phyloP scores from a whole-genome alignment of 2,888 invertebrate genomes.

The Lepas anatifera region DNA sequence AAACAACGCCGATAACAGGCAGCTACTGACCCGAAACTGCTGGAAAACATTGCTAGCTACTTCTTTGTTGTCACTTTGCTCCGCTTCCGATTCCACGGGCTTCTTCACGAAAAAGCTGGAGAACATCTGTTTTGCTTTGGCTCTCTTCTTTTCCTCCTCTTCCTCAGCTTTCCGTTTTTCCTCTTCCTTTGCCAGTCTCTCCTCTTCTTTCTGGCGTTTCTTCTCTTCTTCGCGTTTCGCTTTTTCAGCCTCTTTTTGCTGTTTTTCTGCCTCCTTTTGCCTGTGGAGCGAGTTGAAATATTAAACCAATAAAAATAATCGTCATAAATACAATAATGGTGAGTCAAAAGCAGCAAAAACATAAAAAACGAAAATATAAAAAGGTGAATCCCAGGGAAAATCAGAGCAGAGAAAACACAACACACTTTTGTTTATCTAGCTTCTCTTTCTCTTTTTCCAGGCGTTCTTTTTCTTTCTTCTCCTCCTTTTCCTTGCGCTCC shows the following conservation, averaged over 20 bases:
- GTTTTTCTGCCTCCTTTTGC: background rate
- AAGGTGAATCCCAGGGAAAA: no score
- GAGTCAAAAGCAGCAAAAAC: no score
- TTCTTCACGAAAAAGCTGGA: slow-evolving; percentile 23
- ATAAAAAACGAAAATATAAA: no score
- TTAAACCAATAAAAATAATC: no score
- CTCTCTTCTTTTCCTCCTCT: slow-evolving; percentile 17
- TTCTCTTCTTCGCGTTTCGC: slow-evolving; percentile 2
- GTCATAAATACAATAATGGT: no score
- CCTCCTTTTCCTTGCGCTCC: slow-evolving; percentile 10
- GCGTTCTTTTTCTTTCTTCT: slow-evolving; percentile 10
- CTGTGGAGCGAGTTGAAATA: no score
- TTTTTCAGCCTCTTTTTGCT: background rate
- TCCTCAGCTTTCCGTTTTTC: slow-evolving; percentile 16
- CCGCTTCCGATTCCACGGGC: slow-evolving; percentile 2
- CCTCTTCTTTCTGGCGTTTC: slow-evolving; percentile 10
- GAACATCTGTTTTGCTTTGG: slow-evolving; percentile 19
- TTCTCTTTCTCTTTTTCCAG: slow-evolving; percentile 12
- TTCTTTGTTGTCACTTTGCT: slow-evolving; percentile 10
- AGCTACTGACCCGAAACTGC: slow-evolving; percentile 11
- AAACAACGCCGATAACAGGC: no score
- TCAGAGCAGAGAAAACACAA: no score
- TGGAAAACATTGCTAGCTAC: background rate
- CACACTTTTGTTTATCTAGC: slow-evolving; percentile 7
- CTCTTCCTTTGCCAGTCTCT: slow-evolving; percentile 11